Evolutionary conservation across 2,888 invertebrate genomes (phyloP), one percentile per base, ranked within the genome.

Genomic region (Acholoe squamosa): DNA sequence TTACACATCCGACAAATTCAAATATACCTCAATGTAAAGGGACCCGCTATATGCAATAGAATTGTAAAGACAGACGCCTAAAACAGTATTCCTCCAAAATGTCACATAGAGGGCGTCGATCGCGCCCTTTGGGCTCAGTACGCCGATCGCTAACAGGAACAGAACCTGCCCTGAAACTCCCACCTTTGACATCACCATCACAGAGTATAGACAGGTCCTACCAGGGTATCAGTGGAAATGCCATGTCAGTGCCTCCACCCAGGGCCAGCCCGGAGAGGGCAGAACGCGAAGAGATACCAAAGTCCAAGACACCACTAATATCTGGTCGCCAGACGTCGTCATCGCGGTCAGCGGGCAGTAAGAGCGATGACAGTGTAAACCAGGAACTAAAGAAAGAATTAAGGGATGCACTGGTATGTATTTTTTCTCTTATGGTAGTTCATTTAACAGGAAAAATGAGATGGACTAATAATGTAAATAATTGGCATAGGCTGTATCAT

Each of bases 231-330:
- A 93, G 92, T 56, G 93, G 93, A 5, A 93, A 92, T 89, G 93
- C 93, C 19, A 91, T 94, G 92, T 84, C 92, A 28, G 92, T 94
- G 0, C 93, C 94, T 0, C 93, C 93, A 14, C 93, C 93, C 12
- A 28, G 89, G n/a, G n/a, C 28, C 51, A 89, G 89, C 43, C 89
- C 89, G 31, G 89, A 89, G 33, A 67, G 43, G 71, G 16, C 51
- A 22, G 86, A 84, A 10, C 34, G 51, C 5, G 56, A 88, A 31
- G 71, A 52, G 43, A 0, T n/a, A 22, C 56, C 56, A 5, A 88
- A 88, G 56, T 33, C 71, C n/a, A 89, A 71, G 89, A 89, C 67
- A 19, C 61, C 89, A 22, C 25, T 77, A 1, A 5, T 51, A 25
- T 22, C 43, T 10, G 22, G 25, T 5, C 43, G 84, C 3, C 12